Conservation (phyloP, 2,888 invertebrate genomes). For the Pollenia griseotomentosa region DNA sequence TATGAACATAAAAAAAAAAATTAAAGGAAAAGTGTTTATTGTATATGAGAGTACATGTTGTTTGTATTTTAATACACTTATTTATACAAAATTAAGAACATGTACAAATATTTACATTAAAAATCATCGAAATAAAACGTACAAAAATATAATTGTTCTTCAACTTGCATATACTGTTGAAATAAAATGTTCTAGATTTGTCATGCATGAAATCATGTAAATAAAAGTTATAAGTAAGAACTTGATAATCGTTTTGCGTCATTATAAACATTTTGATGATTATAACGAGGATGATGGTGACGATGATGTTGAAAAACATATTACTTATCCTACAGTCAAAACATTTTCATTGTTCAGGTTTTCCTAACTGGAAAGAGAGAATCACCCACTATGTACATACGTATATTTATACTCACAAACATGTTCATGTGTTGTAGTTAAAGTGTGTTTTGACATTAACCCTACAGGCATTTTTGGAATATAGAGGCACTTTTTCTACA, state of each 20-base stretch:
- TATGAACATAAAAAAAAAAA: background rate
- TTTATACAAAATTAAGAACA: slow-evolving; percentile 52
- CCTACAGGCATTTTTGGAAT: background rate
- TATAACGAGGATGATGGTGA: background rate
- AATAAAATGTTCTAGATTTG: slow-evolving; percentile 14
- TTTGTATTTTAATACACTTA: background rate
- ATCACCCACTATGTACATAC: background rate
- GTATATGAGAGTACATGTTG: background rate
- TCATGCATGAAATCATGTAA: slow-evolving; percentile 39
- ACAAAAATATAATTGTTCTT: slow-evolving; percentile 23
- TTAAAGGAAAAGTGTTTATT: background rate
- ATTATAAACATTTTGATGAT: slow-evolving; percentile 32
- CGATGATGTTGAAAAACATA: slow-evolving; percentile 34
- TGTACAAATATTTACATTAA: slow-evolving; percentile 53
- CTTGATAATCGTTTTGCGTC: slow-evolving; percentile 21
- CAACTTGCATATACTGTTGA: slow-evolving; percentile 4
- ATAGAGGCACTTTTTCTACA: no score
- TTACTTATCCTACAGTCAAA: slow-evolving; percentile 46
- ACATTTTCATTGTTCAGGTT: slow-evolving; percentile 56
- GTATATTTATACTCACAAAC: background rate
- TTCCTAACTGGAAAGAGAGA: background rate
- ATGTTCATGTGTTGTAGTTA: slow-evolving; percentile 5
- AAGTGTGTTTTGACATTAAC: background rate
- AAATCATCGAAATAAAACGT: slow-evolving; percentile 63
- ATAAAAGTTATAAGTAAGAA: slow-evolving; percentile 21